Evolutionary conservation across 1,140 invertebrate species (phyloP).

Genomic region (Gonatopus flavifemur): DNA sequence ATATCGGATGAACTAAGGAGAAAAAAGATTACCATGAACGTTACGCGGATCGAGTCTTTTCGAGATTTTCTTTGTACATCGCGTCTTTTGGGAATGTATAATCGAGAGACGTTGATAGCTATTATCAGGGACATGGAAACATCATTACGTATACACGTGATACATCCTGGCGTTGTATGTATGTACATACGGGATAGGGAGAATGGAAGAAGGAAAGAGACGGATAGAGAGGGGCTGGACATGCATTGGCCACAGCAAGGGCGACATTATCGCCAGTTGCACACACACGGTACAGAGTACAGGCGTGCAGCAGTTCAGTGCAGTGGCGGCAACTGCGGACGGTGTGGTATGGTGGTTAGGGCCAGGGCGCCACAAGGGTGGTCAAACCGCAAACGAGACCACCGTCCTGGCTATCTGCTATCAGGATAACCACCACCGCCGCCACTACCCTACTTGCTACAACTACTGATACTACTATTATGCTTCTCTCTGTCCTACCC

Average conservation of each 20-base stretch:
- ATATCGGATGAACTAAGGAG: too few species aligned
- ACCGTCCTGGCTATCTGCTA: conserved; percentile 53
- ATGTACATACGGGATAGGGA: background rate
- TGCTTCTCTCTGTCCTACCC: conserved; percentile 21
- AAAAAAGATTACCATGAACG: too few species aligned
- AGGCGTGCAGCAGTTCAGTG: background rate
- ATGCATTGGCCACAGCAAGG: conserved; percentile 30
- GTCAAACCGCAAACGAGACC: conserved; percentile 55
- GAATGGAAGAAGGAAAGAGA: background rate
- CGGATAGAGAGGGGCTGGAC: conserved; percentile 11
- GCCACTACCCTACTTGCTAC: too few species aligned
- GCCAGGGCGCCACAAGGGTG: conserved; percentile 51
- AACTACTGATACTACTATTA: conserved; percentile 12
- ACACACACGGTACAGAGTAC: conserved; percentile 32
- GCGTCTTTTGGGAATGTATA: too few species aligned
- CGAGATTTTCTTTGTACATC: too few species aligned
- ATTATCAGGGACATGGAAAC: too few species aligned
- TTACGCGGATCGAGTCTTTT: too few species aligned
- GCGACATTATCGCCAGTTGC: conserved; percentile 43
- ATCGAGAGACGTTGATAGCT: too few species aligned
- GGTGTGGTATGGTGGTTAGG: conserved; percentile 43
- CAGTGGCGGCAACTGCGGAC: conserved; percentile 25
- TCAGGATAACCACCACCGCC: conserved; percentile 56
- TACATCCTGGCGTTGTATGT: too few species aligned
- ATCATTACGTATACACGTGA: too few species aligned